Evolutionary conservation across 92 coral and sea anemone species (phyloP).

Genomic region (Zoanthus sansibaricus): DNA sequence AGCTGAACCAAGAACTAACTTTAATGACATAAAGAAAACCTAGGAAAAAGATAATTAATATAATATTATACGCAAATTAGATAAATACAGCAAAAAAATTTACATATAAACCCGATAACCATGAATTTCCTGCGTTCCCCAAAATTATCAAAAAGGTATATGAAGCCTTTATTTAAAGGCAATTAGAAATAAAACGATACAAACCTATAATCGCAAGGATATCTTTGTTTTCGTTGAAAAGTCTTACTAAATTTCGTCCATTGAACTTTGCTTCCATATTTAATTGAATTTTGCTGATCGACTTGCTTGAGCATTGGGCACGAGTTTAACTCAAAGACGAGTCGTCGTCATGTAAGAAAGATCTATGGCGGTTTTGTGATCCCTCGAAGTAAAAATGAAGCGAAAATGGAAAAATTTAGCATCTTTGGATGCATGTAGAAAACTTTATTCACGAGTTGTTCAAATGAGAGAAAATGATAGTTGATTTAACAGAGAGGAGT

Average conservation of each 20-base stretch:
- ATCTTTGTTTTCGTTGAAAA: conserved; percentile 13
- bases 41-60: conserved; percentile 12
- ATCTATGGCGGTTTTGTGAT: conserved; percentile 21
- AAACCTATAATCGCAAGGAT: conserved; percentile 27
- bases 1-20: conserved; percentile 53
- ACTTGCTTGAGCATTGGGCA: conserved; percentile 1
- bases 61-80: background rate
- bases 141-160: too few species aligned
- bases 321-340: conserved; percentile 4
- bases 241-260: background rate
- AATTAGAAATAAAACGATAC: background rate
- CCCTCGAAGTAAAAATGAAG: background rate
- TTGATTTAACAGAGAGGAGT: background rate
- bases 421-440: conserved; percentile 9
- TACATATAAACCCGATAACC: too few species aligned
- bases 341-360: background rate
- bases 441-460: background rate
- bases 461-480: background rate
- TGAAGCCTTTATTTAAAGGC: background rate
- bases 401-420: background rate
- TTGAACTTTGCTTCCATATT: background rate
- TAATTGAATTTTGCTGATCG: background rate
- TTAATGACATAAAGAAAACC: conserved; percentile 75
- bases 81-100: background rate
- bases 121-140: too few species aligned